phyloP scores from a whole-genome alignment of 1,140 invertebrate genomes.

The Papilio polyxenes region DNA sequence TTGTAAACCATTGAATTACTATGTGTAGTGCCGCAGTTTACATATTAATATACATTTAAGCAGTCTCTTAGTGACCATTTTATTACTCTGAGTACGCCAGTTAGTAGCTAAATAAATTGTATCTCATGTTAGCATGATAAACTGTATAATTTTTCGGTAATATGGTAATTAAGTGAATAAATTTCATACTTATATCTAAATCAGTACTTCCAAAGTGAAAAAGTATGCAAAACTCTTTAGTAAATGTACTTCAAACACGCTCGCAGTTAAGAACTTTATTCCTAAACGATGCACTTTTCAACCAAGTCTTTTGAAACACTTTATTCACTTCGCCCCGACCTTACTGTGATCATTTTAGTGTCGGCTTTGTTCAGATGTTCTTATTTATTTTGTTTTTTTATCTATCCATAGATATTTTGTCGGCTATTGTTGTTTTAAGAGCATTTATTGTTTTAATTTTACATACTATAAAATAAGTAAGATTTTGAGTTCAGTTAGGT shows the following conservation, averaged over 20 bases:
- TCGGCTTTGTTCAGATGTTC: slow-evolving; percentile 7
- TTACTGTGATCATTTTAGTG: slow-evolving; percentile 6
- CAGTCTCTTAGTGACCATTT: no score
- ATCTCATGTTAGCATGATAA: neutral
- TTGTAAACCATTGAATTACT: no score
- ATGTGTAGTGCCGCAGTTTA: no score
- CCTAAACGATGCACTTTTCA: slow-evolving; percentile 27
- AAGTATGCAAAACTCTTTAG: slow-evolving; percentile 24
- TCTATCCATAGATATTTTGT: neutral
- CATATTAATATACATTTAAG: no score
- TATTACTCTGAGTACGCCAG: no score
- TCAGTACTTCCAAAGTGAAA: slow-evolving; percentile 16
- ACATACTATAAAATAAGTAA: no score
- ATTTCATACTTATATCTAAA: slow-evolving; percentile 5
- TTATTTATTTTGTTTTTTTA: neutral
- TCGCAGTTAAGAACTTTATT: slow-evolving; percentile 27
- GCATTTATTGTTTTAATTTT: no score
- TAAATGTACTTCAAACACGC: slow-evolving; percentile 19
- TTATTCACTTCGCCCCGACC: neutral
- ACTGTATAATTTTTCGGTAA: neutral
- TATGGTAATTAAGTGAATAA: slow-evolving; percentile 10
- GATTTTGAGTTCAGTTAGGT: no score
- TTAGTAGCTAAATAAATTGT: neutral
- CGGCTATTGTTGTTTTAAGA: neutral
- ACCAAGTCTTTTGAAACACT: slow-evolving; percentile 17